These are phyloP conservation scores for Dromaius novaehollandiae DNA, from an alignment of 2,113 vertebrate species.

Conservation along the genomic window DNA sequence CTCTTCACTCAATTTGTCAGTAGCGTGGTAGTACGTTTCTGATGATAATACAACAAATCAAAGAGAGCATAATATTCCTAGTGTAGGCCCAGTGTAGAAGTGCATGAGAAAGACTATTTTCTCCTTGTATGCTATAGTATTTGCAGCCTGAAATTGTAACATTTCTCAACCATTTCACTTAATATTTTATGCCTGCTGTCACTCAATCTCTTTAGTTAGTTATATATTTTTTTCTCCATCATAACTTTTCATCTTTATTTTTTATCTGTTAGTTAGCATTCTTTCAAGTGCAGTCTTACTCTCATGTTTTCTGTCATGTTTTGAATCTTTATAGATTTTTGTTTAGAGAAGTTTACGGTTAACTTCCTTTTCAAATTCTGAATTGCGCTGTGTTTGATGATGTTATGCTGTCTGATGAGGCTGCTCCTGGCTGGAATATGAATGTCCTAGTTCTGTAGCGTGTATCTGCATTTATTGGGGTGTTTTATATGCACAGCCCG, in stretches of 20 bases:
- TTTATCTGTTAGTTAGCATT: neutral
- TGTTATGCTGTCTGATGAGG: neutral
- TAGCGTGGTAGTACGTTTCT: neutral
- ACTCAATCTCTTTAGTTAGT: neutral
- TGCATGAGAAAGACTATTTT: neutral
- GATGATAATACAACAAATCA: neutral
- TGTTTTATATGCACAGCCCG: accelerated
- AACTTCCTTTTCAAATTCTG: neutral
- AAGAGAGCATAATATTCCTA: neutral
- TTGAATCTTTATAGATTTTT: neutral
- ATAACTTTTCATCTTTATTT: neutral
- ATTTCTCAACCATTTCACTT: neutral
- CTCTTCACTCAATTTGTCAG: neutral
- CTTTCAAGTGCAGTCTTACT: neutral
- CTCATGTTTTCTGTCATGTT: neutral
- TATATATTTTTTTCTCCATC: neutral
- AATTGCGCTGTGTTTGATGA: neutral
- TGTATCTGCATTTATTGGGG: neutral
- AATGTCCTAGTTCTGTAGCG: neutral
- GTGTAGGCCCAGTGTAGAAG: neutral
- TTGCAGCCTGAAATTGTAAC: neutral
- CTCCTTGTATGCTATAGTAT: neutral
- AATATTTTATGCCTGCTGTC: accelerated
- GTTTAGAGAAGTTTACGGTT: neutral
- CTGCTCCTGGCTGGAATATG: neutral